Percentiles rank a stretch among this genome's conserved stretches.
Evolutionary conservation across 2,113 vertebrate species (phyloP).

Genomic region (Oncorhynchus clarkii): DNA sequence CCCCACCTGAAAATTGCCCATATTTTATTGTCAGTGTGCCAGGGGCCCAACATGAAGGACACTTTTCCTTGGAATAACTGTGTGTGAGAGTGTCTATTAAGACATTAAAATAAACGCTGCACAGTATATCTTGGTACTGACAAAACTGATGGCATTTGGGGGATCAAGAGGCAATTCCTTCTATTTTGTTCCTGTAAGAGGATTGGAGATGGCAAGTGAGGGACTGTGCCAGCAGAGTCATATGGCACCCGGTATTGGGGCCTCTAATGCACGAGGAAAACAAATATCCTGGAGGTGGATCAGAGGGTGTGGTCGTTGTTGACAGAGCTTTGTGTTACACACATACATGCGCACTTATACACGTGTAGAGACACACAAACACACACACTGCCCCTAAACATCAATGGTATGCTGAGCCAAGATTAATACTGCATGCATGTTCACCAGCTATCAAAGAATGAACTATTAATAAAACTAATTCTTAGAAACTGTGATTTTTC

Average conservation of each 20-base stretch:
- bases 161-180: constrained; percentile 11
- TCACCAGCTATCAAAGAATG: neutral
- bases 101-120: constrained; percentile 35
- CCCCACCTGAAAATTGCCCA: constrained; percentile 49
- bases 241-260: constrained; percentile 20
- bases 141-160: constrained; percentile 2
- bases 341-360: neutral
- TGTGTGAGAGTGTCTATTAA: constrained; percentile 36
- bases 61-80: constrained; percentile 21
- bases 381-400: neutral
- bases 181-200: constrained; percentile 6
- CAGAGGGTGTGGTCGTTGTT: constrained; percentile 33
- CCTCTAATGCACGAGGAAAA: constrained; percentile 29
- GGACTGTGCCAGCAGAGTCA: constrained; percentile 28
- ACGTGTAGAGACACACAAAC: neutral
- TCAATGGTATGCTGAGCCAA: neutral
- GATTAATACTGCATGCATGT: neutral
- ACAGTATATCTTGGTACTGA: constrained; percentile 24
- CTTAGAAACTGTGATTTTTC: neutral
- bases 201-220: constrained; percentile 24
- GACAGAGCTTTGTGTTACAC: constrained; percentile 3
- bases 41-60: neutral
- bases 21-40: constrained; percentile 38
- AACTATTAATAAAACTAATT: neutral
- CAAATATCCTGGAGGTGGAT: constrained; percentile 41